Base-by-base conservation (phyloP, 2,797 vertebrate species). In the Spinus olivaceus region DNA sequence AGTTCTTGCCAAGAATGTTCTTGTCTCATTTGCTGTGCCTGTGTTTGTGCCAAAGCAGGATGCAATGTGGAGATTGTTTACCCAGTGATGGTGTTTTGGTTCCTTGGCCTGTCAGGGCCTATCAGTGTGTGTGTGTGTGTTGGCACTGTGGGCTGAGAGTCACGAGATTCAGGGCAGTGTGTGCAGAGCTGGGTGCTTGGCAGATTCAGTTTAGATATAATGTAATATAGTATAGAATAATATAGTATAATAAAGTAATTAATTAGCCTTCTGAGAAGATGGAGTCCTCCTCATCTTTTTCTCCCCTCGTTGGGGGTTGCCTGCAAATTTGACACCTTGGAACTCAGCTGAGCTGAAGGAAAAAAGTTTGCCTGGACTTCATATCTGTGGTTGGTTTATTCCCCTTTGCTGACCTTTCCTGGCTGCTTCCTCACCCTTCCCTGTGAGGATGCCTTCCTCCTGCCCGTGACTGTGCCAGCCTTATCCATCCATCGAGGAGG, bases 401-500 rank as follows among this genome's bases (percentile, higher is more conserved):
- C 71, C 78, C 63, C 47, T 25, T 72, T 64, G 22, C 8, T 83
- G 51, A 82, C 63, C 46, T 39, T 35, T 90, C 64, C 88, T 81
- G 81, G 87, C 92, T 35, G 10, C 35, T 90, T 94, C 70, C 61
- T 80, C 12, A 1, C 60, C 50, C 25, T 80, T 47, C 46, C 42
- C 49, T 74, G n/a, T 21, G 20, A n/a, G 41, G 35, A 28, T 60
- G 35, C 49, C 65, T 90, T 92, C 88, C 57, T 67, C 39, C 53
- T 66, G 50, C 57, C 91, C 81, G 54, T 65, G 79, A 7, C 51
- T 84, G 63, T 88, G 33, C 70, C 70, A 28, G 13, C 12, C 18
- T 81, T 93, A 88, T 90, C 88, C 69, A 69, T 90, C 76, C 50
- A 63, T 37, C 14, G 19, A 82, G 70, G 53, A 60, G 66, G 77